These are phyloP conservation scores for Pedicia rivosa DNA, from an alignment of 2,888 invertebrate genomes.

Conservation along the genomic window DNA sequence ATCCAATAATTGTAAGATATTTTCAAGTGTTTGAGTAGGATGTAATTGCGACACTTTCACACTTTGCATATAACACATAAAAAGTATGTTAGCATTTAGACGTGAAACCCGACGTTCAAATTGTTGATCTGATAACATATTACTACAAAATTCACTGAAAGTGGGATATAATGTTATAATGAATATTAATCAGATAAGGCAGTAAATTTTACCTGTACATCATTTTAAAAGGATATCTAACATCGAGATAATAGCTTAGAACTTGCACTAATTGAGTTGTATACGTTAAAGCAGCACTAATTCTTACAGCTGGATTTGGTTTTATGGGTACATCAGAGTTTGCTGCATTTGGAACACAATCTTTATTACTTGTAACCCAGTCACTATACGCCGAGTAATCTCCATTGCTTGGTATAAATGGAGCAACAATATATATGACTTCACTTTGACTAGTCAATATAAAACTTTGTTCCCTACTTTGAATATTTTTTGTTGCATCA, in stretches of 20 bases:
- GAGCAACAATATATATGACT: slow-evolving; percentile 65
- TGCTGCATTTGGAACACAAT: slow-evolving; percentile 25
- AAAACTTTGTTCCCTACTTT: slow-evolving; percentile 56
- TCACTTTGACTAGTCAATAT: slow-evolving; percentile 30
- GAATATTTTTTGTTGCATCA: slow-evolving; percentile 61
- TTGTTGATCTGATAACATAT: slow-evolving; percentile 50
- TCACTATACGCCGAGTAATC: slow-evolving; percentile 64
- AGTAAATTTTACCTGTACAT: too few species aligned
- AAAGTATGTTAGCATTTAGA: slow-evolving; percentile 63
- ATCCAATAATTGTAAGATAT: slow-evolving; percentile 53
- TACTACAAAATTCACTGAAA: slow-evolving; percentile 71
- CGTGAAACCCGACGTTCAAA: slow-evolving; percentile 60
- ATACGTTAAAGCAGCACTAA: slow-evolving; percentile 68
- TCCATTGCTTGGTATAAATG: slow-evolving; percentile 66
- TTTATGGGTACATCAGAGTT: slow-evolving; percentile 39
- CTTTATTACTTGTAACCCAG: slow-evolving; percentile 46
- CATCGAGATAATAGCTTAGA: slow-evolving; percentile 68
- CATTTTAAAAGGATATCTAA: slow-evolving; percentile 60
- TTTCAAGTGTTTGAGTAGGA: slow-evolving; percentile 53
- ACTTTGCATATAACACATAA: slow-evolving; percentile 62
- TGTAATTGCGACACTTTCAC: slow-evolving; percentile 45
- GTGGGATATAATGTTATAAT: too few species aligned
- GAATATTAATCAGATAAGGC: too few species aligned
- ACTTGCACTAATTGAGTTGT: slow-evolving; percentile 71
- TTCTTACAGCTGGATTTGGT: slow-evolving; percentile 52